These are phyloP conservation scores for Motacilla tschutschensis DNA, from an alignment of 2,113 vertebrate species.

Conservation along the genomic window DNA sequence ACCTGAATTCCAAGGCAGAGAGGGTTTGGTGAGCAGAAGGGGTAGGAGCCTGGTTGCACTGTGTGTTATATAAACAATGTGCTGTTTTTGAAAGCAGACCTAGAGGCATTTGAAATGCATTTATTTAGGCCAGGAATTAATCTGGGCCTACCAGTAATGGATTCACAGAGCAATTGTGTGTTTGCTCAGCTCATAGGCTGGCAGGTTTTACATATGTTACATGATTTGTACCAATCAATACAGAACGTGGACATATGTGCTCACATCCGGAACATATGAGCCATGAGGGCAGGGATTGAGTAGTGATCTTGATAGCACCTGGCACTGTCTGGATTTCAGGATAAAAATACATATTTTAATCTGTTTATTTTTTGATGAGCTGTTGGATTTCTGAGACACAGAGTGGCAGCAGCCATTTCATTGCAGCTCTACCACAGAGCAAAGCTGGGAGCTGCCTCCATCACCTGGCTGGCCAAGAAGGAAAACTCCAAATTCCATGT, in stretches of 20 bases:
- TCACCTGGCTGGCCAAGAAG: background rate
- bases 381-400: background rate
- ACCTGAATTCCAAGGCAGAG: background rate
- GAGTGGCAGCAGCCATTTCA: background rate
- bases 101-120: conserved; percentile 20
- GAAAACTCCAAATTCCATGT: background rate
- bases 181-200: conserved; percentile 17
- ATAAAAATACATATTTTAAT: background rate
- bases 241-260: accelerated
- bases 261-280: background rate
- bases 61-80: background rate
- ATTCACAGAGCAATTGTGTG: background rate
- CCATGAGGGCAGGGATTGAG: background rate
- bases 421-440: background rate
- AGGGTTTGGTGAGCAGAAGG: background rate
- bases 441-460: background rate
- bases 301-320: background rate
- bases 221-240: background rate
- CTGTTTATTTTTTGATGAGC: background rate
- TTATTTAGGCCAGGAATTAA: conserved; percentile 31
- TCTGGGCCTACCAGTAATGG: conserved; percentile 3
- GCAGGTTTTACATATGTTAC: background rate
- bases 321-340: background rate
- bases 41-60: background rate
- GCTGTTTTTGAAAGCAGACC: conserved; percentile 1